Conservation (phyloP, 1,140 invertebrate genomes). For the Trissolcus basalis region DNA sequence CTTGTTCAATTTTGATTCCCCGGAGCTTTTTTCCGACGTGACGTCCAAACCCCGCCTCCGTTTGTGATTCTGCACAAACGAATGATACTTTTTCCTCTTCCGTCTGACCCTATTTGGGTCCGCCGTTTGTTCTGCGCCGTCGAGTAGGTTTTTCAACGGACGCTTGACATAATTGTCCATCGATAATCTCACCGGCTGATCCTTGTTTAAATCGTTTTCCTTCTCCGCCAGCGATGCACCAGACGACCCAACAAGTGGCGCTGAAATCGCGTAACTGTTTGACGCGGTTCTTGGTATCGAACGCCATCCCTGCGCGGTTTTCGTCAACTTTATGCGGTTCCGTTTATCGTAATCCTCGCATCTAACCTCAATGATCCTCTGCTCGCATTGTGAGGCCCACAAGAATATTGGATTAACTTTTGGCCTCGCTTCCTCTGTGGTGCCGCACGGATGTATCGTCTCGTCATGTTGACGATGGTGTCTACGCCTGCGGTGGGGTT, state of each 20-base stretch:
- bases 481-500: conserved; percentile 72
- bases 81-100: conserved; percentile 54
- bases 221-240: conserved; percentile 55
- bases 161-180: conserved; percentile 39
- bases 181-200: conserved; percentile 34
- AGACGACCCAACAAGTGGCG: conserved; percentile 39
- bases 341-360: conserved; percentile 90
- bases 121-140: conserved; percentile 36
- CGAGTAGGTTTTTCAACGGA: conserved; percentile 26
- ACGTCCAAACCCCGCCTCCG: conserved; percentile 48
- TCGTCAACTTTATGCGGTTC: conserved; percentile 86
- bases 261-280: conserved; percentile 74
- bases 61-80: conserved; percentile 35
- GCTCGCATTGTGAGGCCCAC: conserved; percentile 86
- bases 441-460: conserved; percentile 29
- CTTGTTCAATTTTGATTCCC: conserved; percentile 32
- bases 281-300: conserved; percentile 85
- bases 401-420: conserved; percentile 87
- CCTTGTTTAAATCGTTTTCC: conserved; percentile 56
- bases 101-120: conserved; percentile 29
- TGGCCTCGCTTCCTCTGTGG: conserved; percentile 72
- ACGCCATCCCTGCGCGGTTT: conserved; percentile 86
- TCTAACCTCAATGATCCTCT: conserved; percentile 86
- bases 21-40: conserved; percentile 37
- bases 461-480: conserved; percentile 46